These are phyloP conservation scores for Solea solea DNA, from an alignment of 2,113 vertebrate species.

Conservation along the genomic window DNA sequence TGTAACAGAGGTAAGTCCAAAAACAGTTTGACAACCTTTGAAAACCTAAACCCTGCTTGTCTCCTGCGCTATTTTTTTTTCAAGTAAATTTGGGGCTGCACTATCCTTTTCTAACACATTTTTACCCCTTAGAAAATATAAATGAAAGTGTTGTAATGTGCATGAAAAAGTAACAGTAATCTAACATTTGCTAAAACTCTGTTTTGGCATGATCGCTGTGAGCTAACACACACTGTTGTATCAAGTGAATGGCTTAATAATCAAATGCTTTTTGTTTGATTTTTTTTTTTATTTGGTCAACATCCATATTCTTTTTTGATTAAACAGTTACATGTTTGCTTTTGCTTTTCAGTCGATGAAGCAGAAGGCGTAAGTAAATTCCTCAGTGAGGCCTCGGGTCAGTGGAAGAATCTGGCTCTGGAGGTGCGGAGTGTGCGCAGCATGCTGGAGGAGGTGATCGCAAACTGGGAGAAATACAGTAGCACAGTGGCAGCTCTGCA, in stretches of 20 bases:
- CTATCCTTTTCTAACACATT: slow-evolving; percentile 38
- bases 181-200: slow-evolving; percentile 41
- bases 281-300: not conserved
- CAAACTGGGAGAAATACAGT: slow-evolving; percentile 96
- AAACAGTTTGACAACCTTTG: slow-evolving; percentile 31
- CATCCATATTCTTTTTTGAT: not conserved
- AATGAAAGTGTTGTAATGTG: slow-evolving; percentile 28
- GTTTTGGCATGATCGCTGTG: slow-evolving; percentile 47
- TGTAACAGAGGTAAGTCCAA: slow-evolving; percentile 78
- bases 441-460: slow-evolving; percentile 97
- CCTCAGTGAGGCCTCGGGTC: slow-evolving; percentile 89
- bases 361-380: slow-evolving; percentile 92
- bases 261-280: not conserved
- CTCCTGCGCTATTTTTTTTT: slow-evolving; percentile 21
- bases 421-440: slow-evolving; percentile 95
- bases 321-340: not conserved
- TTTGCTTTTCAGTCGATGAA: slow-evolving; percentile 86
- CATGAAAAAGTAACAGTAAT: slow-evolving; percentile 46
- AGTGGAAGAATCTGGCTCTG: slow-evolving; percentile 94
- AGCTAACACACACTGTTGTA: slow-evolving; percentile 15
- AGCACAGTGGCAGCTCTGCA: slow-evolving; percentile 91
- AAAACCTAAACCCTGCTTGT: slow-evolving; percentile 38
- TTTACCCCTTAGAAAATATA: slow-evolving; percentile 23
- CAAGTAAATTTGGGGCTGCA: slow-evolving; percentile 22
- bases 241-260: not conserved